Evolutionary conservation across 2,888 invertebrate genomes (phyloP).

Genomic region (Pseudanteris insignis): DNA sequence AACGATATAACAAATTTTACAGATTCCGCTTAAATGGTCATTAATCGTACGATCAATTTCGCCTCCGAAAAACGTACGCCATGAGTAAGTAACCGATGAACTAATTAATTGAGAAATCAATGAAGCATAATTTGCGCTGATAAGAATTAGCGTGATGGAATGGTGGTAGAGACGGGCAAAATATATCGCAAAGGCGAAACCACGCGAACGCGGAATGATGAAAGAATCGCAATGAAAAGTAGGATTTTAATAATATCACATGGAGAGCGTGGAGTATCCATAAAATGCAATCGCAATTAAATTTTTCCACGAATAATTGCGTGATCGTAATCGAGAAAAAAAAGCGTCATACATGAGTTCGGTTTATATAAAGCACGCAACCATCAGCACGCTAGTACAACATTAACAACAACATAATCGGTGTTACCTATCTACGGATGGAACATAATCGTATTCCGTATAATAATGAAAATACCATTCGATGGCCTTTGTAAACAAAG

Average conservation of each 20-base stretch:
- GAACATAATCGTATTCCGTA: constrained; percentile 21
- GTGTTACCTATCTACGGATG: constrained; percentile 10
- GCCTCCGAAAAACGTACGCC: too few species aligned
- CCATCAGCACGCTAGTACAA: constrained; percentile 12
- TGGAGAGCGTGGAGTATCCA: neutral
- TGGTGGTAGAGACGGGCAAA: too few species aligned
- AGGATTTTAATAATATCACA: too few species aligned
- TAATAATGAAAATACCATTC: constrained; percentile 16
- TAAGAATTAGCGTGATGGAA: too few species aligned
- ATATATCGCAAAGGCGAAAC: too few species aligned
- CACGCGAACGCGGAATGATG: too few species aligned
- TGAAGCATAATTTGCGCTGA: too few species aligned
- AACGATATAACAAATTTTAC: too few species aligned
- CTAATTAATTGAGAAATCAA: neutral
- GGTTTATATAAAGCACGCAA: constrained; percentile 3
- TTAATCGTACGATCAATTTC: too few species aligned
- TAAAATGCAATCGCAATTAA: neutral
- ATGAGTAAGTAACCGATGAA: too few species aligned
- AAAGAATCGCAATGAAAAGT: too few species aligned
- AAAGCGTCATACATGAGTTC: constrained; percentile 1
- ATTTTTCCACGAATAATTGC: neutral
- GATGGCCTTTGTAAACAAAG: constrained; percentile 29
- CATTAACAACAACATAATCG: constrained; percentile 21
- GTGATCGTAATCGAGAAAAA: constrained; percentile 2
- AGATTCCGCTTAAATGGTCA: too few species aligned